These are phyloP conservation scores for Physocephala rufipes DNA, from an alignment of 2,888 invertebrate genomes.

Conservation along the genomic window DNA sequence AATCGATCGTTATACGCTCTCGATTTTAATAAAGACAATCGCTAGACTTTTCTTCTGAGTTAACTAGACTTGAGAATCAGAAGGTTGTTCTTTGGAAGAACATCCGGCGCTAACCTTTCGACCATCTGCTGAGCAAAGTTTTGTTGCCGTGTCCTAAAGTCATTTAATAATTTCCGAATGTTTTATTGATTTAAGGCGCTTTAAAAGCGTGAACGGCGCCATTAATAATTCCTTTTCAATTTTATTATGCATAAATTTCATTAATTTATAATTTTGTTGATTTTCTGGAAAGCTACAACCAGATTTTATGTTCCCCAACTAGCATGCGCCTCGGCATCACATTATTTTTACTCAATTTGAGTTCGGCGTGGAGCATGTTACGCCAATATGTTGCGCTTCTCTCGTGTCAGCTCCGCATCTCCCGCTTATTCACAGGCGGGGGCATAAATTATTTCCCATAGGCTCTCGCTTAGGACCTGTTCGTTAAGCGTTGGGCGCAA, in stretches of 20 bases:
- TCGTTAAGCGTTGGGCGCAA: constrained; percentile 15
- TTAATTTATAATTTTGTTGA: constrained; percentile 67
- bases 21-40: neutral
- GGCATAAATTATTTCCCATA: constrained; percentile 64
- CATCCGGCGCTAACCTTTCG: constrained; percentile 57
- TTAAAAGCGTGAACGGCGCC: constrained; percentile 67
- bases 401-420: constrained; percentile 39
- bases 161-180: constrained; percentile 54
- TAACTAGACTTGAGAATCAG: neutral
- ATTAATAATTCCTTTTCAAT: constrained; percentile 67
- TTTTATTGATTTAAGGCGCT: constrained; percentile 65
- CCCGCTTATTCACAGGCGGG: constrained; percentile 46
- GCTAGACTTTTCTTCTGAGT: neutral
- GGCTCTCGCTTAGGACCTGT: constrained; percentile 44
- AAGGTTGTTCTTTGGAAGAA: constrained; percentile 45
- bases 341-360: constrained; percentile 34
- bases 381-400: constrained; percentile 50
- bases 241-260: constrained; percentile 67
- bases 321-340: constrained; percentile 40
- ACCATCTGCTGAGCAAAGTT: constrained; percentile 41
- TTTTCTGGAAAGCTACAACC: constrained; percentile 50
- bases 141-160: constrained; percentile 50
- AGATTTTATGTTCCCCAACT: constrained; percentile 42
- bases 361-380: constrained; percentile 49
- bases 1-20: no score